Base-by-base conservation (phyloP, 2,797 vertebrate genomes). In the Antennarius maculatus region DNA sequence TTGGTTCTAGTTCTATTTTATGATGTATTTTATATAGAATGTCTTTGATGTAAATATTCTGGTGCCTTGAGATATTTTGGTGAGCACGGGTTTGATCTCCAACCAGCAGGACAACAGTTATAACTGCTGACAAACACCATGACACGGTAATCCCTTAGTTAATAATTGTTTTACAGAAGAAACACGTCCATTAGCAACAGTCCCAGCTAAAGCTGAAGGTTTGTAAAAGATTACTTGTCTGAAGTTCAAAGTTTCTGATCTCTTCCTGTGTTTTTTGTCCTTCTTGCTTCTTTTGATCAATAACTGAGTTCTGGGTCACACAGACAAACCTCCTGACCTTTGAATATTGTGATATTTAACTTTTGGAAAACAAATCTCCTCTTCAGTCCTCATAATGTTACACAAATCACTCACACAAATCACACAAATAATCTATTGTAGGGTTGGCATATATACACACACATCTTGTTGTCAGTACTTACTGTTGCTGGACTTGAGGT, bases 401-500 rank as follows among this genome's bases (percentile, higher is more conserved):
- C 29, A 27, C 7, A 17, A 4, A 10, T 48, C n/a, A 23, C 13
- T 43, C 10, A 37, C 15, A 42, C n/a, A 42, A 47, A 0, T 46
- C 11, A 5, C 29, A 60, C 16, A 9, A 53, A 43, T 58, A 4
- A 29, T 2, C 37, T 11, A 34, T 60, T n/a, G 48, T 18, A n/a
- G 31, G 31, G 42, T 10, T 16, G 34, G 12, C 7, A 12, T 8
- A 18, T 49, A 63, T 7, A 50, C 28, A 50, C 8, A 28, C 16
- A 54, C 10, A 4, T 57, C 0, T 15, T 57, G 15, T 46, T 37
- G 56, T 34, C 43, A 31, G 39, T 82, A 96, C 96, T 97, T 91
- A 97, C 96, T 95, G 77, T 97, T 97, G 92, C 95, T 97, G 89
- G 96, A 97, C 88, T 97, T 97, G 84, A 97, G 95, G 90, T 97